Percentiles rank a stretch among this genome's conserved stretches.
These are phyloP conservation scores for Dicycla oo DNA, from an alignment of 2,888 invertebrate genomes.

Conservation along the genomic window DNA sequence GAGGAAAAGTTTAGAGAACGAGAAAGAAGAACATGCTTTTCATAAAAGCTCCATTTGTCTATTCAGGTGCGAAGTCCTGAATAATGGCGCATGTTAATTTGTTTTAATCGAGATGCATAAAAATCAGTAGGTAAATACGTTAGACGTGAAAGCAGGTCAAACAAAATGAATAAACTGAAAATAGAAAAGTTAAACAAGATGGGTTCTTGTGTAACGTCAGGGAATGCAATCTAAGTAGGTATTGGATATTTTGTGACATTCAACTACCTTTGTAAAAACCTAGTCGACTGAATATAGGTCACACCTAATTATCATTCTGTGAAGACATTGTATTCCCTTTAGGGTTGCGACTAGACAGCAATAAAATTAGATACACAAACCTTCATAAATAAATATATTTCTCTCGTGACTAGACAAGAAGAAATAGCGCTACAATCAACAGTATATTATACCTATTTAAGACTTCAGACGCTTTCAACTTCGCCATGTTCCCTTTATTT, in stretches of 20 bases:
- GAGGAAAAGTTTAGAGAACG: background rate
- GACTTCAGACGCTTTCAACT: background rate
- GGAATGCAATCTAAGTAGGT: background rate
- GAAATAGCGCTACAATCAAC: background rate
- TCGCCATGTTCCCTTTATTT: background rate
- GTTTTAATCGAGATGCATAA: background rate
- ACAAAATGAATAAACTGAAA: background rate
- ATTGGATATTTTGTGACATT: background rate
- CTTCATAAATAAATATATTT: conserved; percentile 11
- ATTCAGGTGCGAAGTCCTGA: background rate
- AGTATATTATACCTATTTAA: background rate
- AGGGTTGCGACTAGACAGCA: background rate
- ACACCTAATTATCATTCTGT: conserved; percentile 26
- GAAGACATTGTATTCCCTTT: conserved; percentile 1
- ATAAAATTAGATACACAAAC: conserved; percentile 1
- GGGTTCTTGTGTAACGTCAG: background rate
- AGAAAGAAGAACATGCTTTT: background rate
- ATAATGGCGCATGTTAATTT: background rate
- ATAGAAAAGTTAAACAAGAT: conserved; percentile 1
- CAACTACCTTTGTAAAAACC: background rate
- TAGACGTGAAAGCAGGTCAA: background rate
- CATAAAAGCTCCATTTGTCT: background rate
- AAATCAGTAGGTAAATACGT: background rate
- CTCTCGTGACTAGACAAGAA: background rate
- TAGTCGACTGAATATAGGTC: conserved; percentile 22